These are phyloP conservation scores for Trogon surrucura DNA, from an alignment of 2,113 vertebrate genomes.

Conservation along the genomic window DNA sequence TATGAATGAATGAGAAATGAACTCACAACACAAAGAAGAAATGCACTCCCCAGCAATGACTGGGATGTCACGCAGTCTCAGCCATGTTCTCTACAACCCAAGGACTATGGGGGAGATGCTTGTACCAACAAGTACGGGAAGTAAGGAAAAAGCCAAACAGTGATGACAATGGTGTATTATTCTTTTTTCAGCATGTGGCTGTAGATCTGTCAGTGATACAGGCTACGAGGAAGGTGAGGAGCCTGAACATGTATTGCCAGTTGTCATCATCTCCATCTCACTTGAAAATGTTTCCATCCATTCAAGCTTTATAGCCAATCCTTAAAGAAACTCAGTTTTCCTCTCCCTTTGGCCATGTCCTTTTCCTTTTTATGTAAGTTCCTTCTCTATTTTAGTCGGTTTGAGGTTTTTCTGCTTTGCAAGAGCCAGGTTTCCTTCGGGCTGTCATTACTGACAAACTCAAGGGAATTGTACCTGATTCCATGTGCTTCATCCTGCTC, in stretches of 20 bases:
- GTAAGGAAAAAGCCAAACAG: background rate
- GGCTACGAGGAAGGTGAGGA: background rate
- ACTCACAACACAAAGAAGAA: background rate
- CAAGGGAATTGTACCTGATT: background rate
- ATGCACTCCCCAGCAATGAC: background rate
- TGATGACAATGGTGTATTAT: fast-evolving
- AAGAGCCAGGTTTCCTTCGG: background rate
- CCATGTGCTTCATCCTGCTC: background rate
- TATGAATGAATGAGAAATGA: background rate
- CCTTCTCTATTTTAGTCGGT: background rate
- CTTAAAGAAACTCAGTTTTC: background rate
- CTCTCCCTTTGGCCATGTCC: background rate
- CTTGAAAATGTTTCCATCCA: background rate
- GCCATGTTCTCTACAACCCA: background rate
- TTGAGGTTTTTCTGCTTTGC: background rate
- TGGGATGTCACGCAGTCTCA: background rate
- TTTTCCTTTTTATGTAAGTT: background rate
- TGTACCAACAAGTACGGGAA: background rate
- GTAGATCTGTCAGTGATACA: background rate
- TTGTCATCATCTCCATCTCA: background rate
- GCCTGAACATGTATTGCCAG: background rate
- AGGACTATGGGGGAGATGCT: background rate
- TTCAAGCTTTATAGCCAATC: background rate
- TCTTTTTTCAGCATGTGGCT: background rate
- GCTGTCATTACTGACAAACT: background rate